Evolutionary conservation across 1,140 invertebrate genomes (phyloP), one percentile per base, ranked within the genome.

Genomic region (Leptinotarsa undecemlineata): DNA sequence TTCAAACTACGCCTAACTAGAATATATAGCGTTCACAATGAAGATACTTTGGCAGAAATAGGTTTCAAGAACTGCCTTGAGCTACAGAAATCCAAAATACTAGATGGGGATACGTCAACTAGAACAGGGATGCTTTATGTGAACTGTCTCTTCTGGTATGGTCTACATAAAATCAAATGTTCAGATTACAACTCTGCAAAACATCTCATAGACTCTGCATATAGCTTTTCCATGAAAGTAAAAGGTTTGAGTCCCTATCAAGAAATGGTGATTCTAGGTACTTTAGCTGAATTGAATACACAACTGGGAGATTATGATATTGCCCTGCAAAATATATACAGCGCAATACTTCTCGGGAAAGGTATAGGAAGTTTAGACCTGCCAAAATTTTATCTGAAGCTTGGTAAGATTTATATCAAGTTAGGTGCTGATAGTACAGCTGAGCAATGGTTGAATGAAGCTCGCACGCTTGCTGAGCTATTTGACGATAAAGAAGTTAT

Each of bases 91-190:
- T 64, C 64, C 6, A 85, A 83, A 77, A 79, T 85, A 51, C 26
- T 76, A 15, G 74, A 80, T 42, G 82, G 81, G 3, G 81, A 83
- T 68, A 77, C 77, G 1, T 80, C 79, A 4, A 82, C 84, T 3
- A 81, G 79, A 78, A 84, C 84, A 5, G 83, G 82, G 4, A 79
- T 83, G 78, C 74, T 85, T 2, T 85, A 83, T 69, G 77, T 85
- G 0, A 84, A 83, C 74, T 74, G 81, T 23, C 69, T 84, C 23
- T 85, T 84, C 67, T 85, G 83, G 82, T 85, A 84, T 66, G 83
- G 82, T 11, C 76, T 84, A 17, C 82, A 84, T 69, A 83, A 82
- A 77, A 81, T 83, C 47, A 76, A 77, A 68, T 81, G 78, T 68
- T 68, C 74, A n/a, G 72, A 83, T 17, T 83, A 80, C 57, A 74